Base-by-base conservation (phyloP, 2,113 vertebrate species). In the Misgurnus anguillicaudatus region DNA sequence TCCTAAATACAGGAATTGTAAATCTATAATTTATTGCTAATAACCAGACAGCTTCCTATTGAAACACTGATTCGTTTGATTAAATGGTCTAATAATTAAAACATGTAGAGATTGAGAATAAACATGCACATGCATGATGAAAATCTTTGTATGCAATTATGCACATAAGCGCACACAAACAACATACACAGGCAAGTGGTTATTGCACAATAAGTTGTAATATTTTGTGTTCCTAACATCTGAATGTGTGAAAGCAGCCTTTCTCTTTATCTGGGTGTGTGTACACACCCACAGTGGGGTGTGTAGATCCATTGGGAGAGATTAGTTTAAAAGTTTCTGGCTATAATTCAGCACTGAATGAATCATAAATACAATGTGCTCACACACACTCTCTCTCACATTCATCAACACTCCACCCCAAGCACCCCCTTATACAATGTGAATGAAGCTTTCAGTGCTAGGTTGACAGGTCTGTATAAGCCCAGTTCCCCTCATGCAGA, bases 391-490 rank as follows among this genome's bases (percentile, higher is more conserved):
- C 6, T 47, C 76, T 82, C n/a, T 78, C 77, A 51, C 9, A 79
- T 60, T 86, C 64, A 80, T 86, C 82, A 45, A 83, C 42, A 41
- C 76, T 55, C 1, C 19, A 62, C 60, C 74, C 53, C 24, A 1
- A 31, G 24, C 24, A 31, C 24, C 24, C 87, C 87, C 87, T 87
- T 84, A 85, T 74, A 31, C 77, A 84, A 62, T 72, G 83, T 89
- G 89, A 76, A 87, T 83, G 71, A 61, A 61, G 80, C 41, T 84
- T 88, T 80, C 86, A 86, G 85, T 72, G 77, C 53, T 11, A 53
- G 61, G 45, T 64, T 76, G 73, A 78, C 66, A 69, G 67, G 51
- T 60, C 77, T 61, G 39, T 24, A 45, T 42, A 45, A 67, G 57
- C 65, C 42, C 47, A 71, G 53, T 48, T 66, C 51, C 79, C 10